Base-by-base conservation (phyloP, 2,113 vertebrate species). In the Corythornis cristatus region DNA sequence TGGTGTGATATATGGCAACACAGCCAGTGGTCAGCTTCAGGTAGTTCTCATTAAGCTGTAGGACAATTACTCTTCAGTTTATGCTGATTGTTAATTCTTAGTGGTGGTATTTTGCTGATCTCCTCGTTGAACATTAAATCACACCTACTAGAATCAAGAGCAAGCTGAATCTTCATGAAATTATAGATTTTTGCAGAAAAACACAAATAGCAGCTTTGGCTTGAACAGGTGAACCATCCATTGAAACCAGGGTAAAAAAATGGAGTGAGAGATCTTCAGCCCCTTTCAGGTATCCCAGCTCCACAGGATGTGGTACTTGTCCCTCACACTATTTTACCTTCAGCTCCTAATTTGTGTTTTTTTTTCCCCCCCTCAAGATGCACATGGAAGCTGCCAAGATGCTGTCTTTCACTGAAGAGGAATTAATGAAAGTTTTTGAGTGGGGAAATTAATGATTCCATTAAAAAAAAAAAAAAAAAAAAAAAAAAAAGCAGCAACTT, bases 361-460 rank as follows among this genome's bases (percentile, higher is more conserved):
- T 54, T 66, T 71, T 45, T 72, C 17, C 19, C 45, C 85, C 82
- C 84, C 83, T 91, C 71, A 75, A 99, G 99, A 99, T 99, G 98
- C 99, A 99, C 92, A 98, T 99, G 74, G 99, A 99, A 98, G 98
- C 99, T 92, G 98, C 99, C 50, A 99, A 98, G 98, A 98, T 99
- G 98, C 97, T 99, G 66, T 99, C 98, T 40, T 99, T 99, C 89
- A 99, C 98, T 9, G 99, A 99, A 97, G 99, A 99, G 11, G 99
- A 99, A 95, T 99, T 99, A 93, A 98, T 99, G 98, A 99, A 98
- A 96, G 98, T 98, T 88, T 97, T 99, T 23, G 99, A 99, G 74
- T 99, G 99, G 99, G 98, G 97, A 77, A 98, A 97, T 80, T 88
- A 97, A 5, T 98, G 96, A 97, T 58, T 83, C 35, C 72, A 28